These are phyloP conservation scores for Zaprionus lineosus DNA, from an alignment of 2,888 invertebrate genomes.

Conservation along the genomic window DNA sequence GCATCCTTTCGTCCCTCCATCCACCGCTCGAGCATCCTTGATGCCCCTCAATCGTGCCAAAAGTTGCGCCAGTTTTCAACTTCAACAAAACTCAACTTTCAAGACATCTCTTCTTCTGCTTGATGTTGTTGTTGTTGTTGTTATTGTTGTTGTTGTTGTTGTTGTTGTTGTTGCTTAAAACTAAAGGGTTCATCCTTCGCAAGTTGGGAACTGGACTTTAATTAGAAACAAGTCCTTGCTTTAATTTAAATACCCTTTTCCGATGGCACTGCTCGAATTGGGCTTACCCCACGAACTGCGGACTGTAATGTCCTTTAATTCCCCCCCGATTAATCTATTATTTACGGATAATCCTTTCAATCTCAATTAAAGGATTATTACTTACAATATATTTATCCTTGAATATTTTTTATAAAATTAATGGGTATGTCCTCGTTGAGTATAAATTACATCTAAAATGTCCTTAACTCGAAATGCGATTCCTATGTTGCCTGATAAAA, in stretches of 20 bases:
- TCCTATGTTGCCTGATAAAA: constrained; percentile 45
- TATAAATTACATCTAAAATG: no score
- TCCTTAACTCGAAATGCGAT: constrained; percentile 56
- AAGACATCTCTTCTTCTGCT: no score
- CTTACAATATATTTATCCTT: not conserved
- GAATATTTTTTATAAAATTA: constrained; percentile 7
- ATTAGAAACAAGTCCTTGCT: constrained; percentile 34
- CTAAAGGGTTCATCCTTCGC: constrained; percentile 20
- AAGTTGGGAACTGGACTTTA: constrained; percentile 38
- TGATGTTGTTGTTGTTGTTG: constrained; percentile 5
- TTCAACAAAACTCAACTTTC: constrained; percentile 21
- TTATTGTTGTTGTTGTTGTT: constrained; percentile 7
- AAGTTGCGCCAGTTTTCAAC: constrained; percentile 42
- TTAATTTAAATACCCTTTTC: not conserved
- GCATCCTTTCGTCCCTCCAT: not conserved
- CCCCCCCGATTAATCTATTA: no score
- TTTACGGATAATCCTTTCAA: no score
- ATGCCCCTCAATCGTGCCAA: not conserved
- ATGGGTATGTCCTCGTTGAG: no score
- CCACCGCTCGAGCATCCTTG: not conserved
- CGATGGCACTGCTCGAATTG: no score
- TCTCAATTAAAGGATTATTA: no score
- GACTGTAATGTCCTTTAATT: no score
- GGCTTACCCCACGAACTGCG: no score
- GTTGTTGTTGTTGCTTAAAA: not conserved